Conservation (phyloP, 2,113 vertebrate species). For the Phrynosoma blainvillii region DNA sequence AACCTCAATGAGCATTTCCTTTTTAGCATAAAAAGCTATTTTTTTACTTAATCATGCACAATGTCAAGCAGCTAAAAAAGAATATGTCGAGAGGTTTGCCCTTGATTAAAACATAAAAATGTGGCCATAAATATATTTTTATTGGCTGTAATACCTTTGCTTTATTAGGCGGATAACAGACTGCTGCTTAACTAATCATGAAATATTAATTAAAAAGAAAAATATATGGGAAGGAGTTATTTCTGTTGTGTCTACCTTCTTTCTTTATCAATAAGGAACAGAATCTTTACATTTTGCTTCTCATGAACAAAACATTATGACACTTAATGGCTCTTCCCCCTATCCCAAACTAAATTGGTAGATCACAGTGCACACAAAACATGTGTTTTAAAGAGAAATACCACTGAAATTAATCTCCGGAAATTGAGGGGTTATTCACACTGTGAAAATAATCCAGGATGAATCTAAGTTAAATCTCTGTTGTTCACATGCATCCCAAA, state of each 20-base stretch:
- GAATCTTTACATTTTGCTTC: slow-evolving; percentile 16
- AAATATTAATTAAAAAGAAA: slow-evolving; percentile 80
- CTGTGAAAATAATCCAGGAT: no score
- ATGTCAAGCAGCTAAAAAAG: slow-evolving; percentile 59
- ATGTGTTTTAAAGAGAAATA: neutral
- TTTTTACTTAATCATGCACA: slow-evolving; percentile 52
- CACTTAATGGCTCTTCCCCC: neutral
- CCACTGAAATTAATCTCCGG: neutral
- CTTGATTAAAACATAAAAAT: slow-evolving; percentile 79
- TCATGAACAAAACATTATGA: neutral
- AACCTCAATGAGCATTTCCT: slow-evolving; percentile 37
- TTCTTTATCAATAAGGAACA: slow-evolving; percentile 40
- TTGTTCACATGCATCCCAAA: no score
- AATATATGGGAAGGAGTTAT: slow-evolving; percentile 64
- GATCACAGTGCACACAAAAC: neutral
- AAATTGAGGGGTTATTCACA: neutral
- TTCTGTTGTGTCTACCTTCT: slow-evolving; percentile 54
- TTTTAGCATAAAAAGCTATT: slow-evolving; percentile 53
- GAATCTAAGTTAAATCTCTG: no score
- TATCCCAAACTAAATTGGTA: neutral
- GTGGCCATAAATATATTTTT: slow-evolving; percentile 78
- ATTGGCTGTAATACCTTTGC: slow-evolving; percentile 70
- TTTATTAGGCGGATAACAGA: slow-evolving; percentile 74
- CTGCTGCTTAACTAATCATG: slow-evolving; percentile 75
- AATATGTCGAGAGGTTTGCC: slow-evolving; percentile 63